Conservation (phyloP, 2,113 vertebrate species). For the Etia nguti region DNA sequence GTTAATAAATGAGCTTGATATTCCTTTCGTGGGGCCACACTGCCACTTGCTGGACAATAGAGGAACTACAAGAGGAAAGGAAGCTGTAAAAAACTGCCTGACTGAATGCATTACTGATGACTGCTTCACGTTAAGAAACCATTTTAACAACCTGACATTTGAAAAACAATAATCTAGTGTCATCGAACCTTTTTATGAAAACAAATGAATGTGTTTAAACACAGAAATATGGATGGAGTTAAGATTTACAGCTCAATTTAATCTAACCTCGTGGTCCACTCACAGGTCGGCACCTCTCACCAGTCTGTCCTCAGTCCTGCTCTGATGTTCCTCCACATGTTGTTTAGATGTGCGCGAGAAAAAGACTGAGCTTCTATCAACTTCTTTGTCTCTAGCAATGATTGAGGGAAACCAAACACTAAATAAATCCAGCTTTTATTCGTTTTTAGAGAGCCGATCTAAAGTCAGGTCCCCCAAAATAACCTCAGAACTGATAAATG, state of each 20-base stretch:
- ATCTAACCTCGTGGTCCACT: not conserved
- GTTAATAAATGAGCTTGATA: not conserved
- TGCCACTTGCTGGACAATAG: not conserved
- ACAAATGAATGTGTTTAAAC: not conserved
- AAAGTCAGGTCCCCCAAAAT: accelerated
- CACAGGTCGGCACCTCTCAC: not conserved
- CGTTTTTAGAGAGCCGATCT: accelerated
- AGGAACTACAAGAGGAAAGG: not conserved
- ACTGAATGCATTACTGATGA: not conserved
- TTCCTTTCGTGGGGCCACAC: not conserved
- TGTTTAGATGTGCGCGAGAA: not conserved
- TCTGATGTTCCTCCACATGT: not conserved
- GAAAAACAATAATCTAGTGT: not conserved
- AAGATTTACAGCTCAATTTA: not conserved
- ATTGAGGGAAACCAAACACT: not conserved
- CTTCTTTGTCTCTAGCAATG: not conserved
- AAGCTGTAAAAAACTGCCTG: not conserved
- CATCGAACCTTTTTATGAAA: not conserved
- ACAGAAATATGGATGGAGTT: not conserved
- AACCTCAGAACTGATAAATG: not conserved
- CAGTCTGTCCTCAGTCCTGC: not conserved
- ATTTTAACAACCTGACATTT: not conserved
- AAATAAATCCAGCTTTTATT: not conserved
- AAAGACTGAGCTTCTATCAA: not conserved
- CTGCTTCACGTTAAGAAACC: not conserved